Base-by-base conservation (phyloP, 2,113 vertebrate species). In the Procavia capensis region DNA sequence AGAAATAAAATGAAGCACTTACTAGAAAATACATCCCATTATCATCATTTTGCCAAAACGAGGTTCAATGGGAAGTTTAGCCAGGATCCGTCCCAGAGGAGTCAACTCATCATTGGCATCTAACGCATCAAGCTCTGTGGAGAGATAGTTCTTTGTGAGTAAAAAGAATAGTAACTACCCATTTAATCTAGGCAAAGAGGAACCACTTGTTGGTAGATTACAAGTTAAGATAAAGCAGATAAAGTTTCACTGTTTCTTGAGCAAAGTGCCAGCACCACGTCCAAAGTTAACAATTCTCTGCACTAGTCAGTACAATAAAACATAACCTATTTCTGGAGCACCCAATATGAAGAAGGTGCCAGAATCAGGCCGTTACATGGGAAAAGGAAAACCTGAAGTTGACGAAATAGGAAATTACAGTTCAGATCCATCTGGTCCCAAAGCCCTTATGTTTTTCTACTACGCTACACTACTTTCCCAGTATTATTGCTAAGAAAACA, bases 21-120 rank as follows among this genome's bases (percentile, higher is more conserved):
- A 99, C 99, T 99, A 98, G 98, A 99, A 99, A 96, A 99, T 99
- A 96, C 99, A 99, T 75, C 99, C 99, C 99, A 99, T 99, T 97
- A 99, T 99, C 99, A 99, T 99, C 99, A 99, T 99, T 98, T 99
- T 99, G 94, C 99, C 99, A 87, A 99, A 98, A 0, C 99, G 99
- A 95, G 99, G 99, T 75, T 99, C 99, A 90, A 99, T 99, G 79
- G 99, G 99, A 74, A 99, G 99, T 47, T 98, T 99, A 86, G 99
- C 99, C 79, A 99, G 98, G 93, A 99, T 99, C 95, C 99, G 98
- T 13, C 99, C 99, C 93, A 99, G 98, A 93, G 99, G 99, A 47
- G 99, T 99, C 96, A 99, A 97, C 88, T 99, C 99, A 43, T 99
- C 99, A 84, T 99, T 99, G 19, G 97, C 88, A 98, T 99, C 99